A percentile compares a stretch with the other conserved stretches of the same genome.
These are phyloP conservation scores for fruit fly (Drosophila melanogaster) DNA, from an alignment of 1,140 invertebrate genomes.

Conservation along the genomic window Release_6_plus_ISO1_MT NT_033779.5:3527001-3527500, in stretches of 20 bases:
- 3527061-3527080: constrained; percentile 62
- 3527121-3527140: constrained; percentile 59
- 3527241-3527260: too few species aligned
- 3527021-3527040: constrained; percentile 59
- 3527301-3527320: not conserved
- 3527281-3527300: too few species aligned
- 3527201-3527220: too few species aligned
- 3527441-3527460: not conserved
- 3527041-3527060: constrained; percentile 72
- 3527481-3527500: constrained; percentile 40
- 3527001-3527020: constrained; percentile 73
- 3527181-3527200: constrained; percentile 19
- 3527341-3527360: not conserved
- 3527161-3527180: constrained; percentile 25
- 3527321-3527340: not conserved
- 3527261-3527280: too few species aligned
- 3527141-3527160: constrained; percentile 61
- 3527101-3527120: not conserved
- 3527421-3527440: not conserved
- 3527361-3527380: not conserved
- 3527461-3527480: constrained; percentile 3
- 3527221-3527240: not conserved
- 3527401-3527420: not conserved
- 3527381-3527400: not conserved
- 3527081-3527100: not conserved